Percentiles rank a stretch among this genome's conserved stretches.
These are phyloP conservation scores for Pterocles orientalis DNA, from an alignment of 2,113 vertebrate species.

Conservation along the genomic window DNA sequence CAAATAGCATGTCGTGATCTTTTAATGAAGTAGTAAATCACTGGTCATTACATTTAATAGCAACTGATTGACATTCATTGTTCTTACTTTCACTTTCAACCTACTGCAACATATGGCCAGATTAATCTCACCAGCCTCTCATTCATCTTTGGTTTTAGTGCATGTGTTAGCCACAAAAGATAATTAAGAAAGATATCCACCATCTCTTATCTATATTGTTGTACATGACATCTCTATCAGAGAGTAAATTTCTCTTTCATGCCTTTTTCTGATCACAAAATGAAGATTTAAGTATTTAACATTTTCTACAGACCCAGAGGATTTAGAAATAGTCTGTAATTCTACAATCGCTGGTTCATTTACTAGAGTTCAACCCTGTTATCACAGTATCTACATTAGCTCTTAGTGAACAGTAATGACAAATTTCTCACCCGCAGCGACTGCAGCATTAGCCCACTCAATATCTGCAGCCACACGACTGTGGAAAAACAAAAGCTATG, in stretches of 20 bases:
- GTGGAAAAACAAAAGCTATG: neutral
- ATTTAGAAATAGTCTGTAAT: neutral
- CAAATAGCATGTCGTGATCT: neutral
- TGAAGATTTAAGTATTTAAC: slow-evolving; percentile 35
- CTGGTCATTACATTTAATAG: slow-evolving; percentile 15
- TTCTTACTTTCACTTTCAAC: neutral
- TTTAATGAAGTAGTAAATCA: slow-evolving; percentile 44
- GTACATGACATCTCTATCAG: neutral
- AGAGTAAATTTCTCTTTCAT: neutral
- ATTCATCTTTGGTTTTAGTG: neutral
- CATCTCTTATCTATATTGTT: neutral
- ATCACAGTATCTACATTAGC: neutral
- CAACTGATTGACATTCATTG: slow-evolving; percentile 23
- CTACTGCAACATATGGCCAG: neutral
- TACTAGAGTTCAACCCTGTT: neutral
- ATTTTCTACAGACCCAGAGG: neutral
- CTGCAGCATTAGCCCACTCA: neutral
- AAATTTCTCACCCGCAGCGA: neutral
- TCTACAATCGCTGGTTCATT: neutral
- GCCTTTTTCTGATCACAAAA: neutral
- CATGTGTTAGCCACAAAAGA: neutral
- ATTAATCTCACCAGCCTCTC: slow-evolving; percentile 26
- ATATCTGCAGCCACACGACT: neutral
- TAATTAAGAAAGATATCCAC: slow-evolving; percentile 1
- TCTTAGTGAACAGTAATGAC: neutral